phyloP scores from a whole-genome alignment of 2,888 invertebrate genomes.

The Steinernema hermaphroditum region DNA sequence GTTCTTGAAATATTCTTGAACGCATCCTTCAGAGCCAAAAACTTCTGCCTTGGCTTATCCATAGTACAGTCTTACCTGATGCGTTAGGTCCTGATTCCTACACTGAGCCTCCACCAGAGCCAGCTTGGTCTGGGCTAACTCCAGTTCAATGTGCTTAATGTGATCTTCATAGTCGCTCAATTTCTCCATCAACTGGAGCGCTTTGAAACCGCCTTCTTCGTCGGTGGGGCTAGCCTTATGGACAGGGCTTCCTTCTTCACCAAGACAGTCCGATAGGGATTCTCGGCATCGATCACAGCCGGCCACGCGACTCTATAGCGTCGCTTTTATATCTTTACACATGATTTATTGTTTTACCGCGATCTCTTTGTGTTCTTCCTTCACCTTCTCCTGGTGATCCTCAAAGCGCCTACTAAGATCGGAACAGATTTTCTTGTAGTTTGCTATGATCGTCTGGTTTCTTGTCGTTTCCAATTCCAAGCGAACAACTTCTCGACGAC shows the following conservation, averaged over 20 bases:
- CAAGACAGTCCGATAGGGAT: constrained; percentile 38
- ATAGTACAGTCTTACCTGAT: too few relatives aligned
- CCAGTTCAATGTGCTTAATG: constrained; percentile 80
- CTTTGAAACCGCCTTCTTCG: constrained; percentile 23
- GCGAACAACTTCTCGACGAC: constrained; percentile 75
- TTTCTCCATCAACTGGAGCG: constrained; percentile 45
- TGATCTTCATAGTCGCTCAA: constrained; percentile 53
- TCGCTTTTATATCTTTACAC: not conserved
- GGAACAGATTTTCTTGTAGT: constrained; percentile 59
- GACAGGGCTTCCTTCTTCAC: constrained; percentile 22
- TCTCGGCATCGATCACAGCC: constrained; percentile 38
- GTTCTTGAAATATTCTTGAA: too few relatives aligned
- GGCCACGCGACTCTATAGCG: constrained; percentile 36
- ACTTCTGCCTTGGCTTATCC: too few relatives aligned
- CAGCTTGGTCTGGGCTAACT: constrained; percentile 92
- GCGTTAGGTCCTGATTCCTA: constrained; percentile 75
- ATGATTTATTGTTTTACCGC: constrained; percentile 40
- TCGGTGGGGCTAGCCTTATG: constrained; percentile 13
- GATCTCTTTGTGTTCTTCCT: constrained; percentile 53
- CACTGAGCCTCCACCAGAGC: constrained; percentile 81
- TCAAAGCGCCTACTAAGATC: constrained; percentile 53
- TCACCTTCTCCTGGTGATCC: constrained; percentile 49
- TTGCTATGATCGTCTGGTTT: constrained; percentile 65
- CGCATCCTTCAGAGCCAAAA: too few relatives aligned
- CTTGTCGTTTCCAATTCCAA: constrained; percentile 61